Evolutionary conservation across 2,888 invertebrate species (phyloP), one percentile per base, ranked within the genome.

Genomic region (Clanis bilineata): DNA sequence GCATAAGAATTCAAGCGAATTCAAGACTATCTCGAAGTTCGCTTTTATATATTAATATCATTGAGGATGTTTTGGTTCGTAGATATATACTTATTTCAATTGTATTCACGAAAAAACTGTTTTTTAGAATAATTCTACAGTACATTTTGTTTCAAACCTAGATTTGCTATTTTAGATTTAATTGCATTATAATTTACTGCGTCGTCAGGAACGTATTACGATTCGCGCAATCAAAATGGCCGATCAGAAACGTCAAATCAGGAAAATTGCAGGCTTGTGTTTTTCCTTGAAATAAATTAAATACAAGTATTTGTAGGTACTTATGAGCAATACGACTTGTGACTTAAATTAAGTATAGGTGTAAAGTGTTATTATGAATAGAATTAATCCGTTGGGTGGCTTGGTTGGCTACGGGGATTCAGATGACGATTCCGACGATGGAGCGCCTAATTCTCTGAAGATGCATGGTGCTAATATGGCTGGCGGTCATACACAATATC

Each of bases 361-460:
- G 21, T 1, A 1, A 15, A 32, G 32, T 51, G 23, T 57, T 23
- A 72, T 62, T 61, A 90, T 91, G 90, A 90, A 91, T 89, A 86
- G 86, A 70, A 62, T 68, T 3, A 90, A 90, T 66, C 85, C 90
- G 10, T 70, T 91, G 61, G 82, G 80, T 58, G 84, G 89, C 25
- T 74, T 91, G 58, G 74, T 91, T 15, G 87, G 83, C 66, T 92
- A 92, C 63, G 90, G 86, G 6, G 90, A 91, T 73, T 90, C 90
- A 0, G 91, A 86, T 22, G 89, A 89, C 1, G 90, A 90, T 45
- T 83, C 85, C 0, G 90, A 90, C 32, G 76, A 80, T 62, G 77
- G 56, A n/a, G 28, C 41, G 7, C 39, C 54, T 7, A 22, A n/a
- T n/a, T 36, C 43, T 51, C 32, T 32, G 1, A 41, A 15, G 10